phyloP scores from a whole-genome alignment of 2,797 vertebrate genomes.

The Oceanodroma leucorhoa region DNA sequence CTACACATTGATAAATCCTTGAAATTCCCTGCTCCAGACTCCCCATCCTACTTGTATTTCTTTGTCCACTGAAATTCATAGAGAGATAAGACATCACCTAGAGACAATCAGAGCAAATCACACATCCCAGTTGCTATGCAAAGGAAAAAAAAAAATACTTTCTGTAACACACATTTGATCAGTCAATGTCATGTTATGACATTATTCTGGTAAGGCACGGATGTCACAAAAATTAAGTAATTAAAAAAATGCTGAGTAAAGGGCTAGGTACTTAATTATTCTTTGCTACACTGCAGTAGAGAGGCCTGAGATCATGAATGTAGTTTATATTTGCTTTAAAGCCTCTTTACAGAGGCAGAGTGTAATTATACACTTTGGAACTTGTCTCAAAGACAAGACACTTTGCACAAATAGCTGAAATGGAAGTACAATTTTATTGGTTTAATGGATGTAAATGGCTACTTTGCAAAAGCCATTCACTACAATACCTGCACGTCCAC shows the following conservation, averaged over 20 bases:
- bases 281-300: neutral
- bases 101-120: neutral
- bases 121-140: neutral
- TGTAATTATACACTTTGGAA: neutral
- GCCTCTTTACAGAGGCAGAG: neutral
- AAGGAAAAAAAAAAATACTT: neutral
- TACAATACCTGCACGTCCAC: conserved; percentile 90
- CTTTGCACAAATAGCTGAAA: neutral
- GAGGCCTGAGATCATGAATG: neutral
- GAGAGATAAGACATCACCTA: neutral
- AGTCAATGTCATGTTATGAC: neutral
- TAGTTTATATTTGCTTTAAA: neutral
- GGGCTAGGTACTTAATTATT: neutral
- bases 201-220: neutral
- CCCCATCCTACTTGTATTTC: neutral
- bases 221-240: neutral
- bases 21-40: neutral
- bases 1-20: neutral
- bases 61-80: neutral
- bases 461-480: neutral
- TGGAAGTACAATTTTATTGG: neutral
- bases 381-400: neutral
- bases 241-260: neutral
- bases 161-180: neutral
- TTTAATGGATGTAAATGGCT: neutral